Base-by-base conservation (phyloP, 2,113 vertebrate genomes). In the Lota lota region DNA sequence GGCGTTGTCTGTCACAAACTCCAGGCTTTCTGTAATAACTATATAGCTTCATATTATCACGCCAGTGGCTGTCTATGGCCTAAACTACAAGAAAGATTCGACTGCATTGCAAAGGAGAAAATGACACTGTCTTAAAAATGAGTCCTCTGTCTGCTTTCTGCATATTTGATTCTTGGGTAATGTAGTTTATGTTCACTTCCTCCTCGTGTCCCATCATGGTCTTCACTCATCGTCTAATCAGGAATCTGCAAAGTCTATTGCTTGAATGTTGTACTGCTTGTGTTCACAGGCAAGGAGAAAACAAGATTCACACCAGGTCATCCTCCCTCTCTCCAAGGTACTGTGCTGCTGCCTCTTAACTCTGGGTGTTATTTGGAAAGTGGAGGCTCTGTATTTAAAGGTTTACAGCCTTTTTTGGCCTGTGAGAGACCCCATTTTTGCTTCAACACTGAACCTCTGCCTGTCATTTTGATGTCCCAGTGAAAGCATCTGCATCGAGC, bases 251-350 rank as follows among this genome's bases (percentile, higher is more conserved):
- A 16, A 14, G 21, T 50, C 40, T 64, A n/a, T 28, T 61, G 36
- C 19, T 78, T 75, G 28, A 73, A 69, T 21, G 2, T 69, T 8
- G 1, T 72, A 14, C 70, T 47, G 18, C 54, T 73, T 83, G 59
- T 83, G 69, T 79, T 82, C 75, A 68, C 86, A 92, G 90, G 69
- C 88, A 90, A 71, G 92, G 93, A 60, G 92, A 93, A 78, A 93
- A 92, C 67, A 92, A 90, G 82, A 90, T 92, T 74, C 87, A 92
- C 79, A 91, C 90, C 56, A 84, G 89, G 76, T 92, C 91, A 2
- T 85, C 90, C 19, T 90, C 91, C 19, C 90, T 89, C 80, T 90
- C 90, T 14, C 73, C 84, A 8, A 89, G 89, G 81, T 89, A 83
- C 75, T 61, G 33, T 20, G 28, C 40, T 14, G 12, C 40, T 14